These are phyloP conservation scores for Drosophila saltans DNA, from an alignment of 1,140 invertebrate genomes.

Conservation along the genomic window DNA sequence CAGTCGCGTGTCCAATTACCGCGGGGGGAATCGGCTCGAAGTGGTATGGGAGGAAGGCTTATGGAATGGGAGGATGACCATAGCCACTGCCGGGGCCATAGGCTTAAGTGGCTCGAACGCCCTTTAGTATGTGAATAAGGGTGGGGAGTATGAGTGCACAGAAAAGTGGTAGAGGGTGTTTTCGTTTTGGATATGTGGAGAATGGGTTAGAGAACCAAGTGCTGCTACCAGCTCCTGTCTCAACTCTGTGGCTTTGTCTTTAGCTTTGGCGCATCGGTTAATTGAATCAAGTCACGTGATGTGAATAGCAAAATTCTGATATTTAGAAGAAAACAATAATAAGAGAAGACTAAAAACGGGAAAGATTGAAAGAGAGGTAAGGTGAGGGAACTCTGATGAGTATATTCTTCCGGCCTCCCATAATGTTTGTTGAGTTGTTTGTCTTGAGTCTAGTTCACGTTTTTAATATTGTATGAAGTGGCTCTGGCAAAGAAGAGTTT, in stretches of 20 bases:
- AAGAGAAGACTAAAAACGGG: too few species aligned
- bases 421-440: slow-evolving; percentile 26
- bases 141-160: background rate
- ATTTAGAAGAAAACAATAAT: slow-evolving; percentile 19
- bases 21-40: background rate
- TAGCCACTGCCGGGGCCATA: slow-evolving; percentile 40
- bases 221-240: slow-evolving; percentile 48
- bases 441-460: slow-evolving; percentile 47
- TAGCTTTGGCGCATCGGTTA: slow-evolving; percentile 67
- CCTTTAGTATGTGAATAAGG: slow-evolving; percentile 70
- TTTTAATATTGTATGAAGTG: slow-evolving; percentile 75
- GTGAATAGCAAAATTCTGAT: slow-evolving; percentile 73
- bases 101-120: slow-evolving; percentile 82
- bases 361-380: slow-evolving; percentile 51
- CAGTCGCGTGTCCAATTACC: slow-evolving; percentile 12
- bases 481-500: slow-evolving; percentile 16
- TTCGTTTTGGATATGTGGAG: background rate
- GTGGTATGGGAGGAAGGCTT: background rate
- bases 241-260: slow-evolving; percentile 49
- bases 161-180: background rate
- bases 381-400: slow-evolving; percentile 34
- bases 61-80: slow-evolving; percentile 27
- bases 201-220: slow-evolving; percentile 14
- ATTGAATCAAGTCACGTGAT: slow-evolving; percentile 83
- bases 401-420: background rate